A percentile compares a stretch with the other conserved stretches of the same genome.
Evolutionary conservation across 2,888 invertebrate species (phyloP).

Genomic region (Chelonus formosanus): DNA sequence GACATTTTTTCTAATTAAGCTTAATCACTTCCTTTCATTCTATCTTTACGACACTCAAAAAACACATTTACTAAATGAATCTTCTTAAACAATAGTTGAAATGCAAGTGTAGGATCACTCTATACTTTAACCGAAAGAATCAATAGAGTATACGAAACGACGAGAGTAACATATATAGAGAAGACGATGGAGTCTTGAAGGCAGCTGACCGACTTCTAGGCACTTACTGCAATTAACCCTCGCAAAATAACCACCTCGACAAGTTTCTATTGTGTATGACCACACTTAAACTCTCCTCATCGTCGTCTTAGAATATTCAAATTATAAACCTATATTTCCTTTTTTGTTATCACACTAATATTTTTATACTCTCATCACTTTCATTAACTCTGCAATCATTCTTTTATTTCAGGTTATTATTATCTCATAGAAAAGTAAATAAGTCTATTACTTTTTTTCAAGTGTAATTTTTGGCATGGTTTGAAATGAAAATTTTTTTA

Average conservation of each 20-base stretch:
- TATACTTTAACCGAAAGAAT: conserved; percentile 27
- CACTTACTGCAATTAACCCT: conserved; percentile 36
- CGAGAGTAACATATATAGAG: conserved; percentile 10
- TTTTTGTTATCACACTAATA: conserved; percentile 23
- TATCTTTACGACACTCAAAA: neutral
- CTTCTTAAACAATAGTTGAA: conserved; percentile 9
- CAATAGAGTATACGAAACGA: conserved; percentile 27
- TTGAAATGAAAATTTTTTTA: no score
- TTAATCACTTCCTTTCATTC: neutral
- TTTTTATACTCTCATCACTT: neutral
- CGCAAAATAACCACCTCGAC: conserved; percentile 33
- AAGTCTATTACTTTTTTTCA: no score
- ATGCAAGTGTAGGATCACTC: conserved; percentile 26
- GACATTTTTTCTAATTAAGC: neutral
- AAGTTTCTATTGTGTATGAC: conserved; percentile 33
- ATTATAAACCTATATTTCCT: neutral
- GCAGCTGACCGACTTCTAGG: conserved; percentile 35
- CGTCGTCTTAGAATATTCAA: conserved; percentile 16
- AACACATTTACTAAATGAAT: conserved; percentile 16
- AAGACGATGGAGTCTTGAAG: conserved; percentile 25
- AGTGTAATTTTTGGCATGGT: no score
- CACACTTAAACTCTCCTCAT: conserved; percentile 16
- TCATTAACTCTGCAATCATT: neutral
- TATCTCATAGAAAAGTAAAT: neutral
- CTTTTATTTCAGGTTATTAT: neutral